Evolutionary conservation across 2,113 vertebrate genomes (phyloP).

Genomic region (Morone saxatilis): DNA sequence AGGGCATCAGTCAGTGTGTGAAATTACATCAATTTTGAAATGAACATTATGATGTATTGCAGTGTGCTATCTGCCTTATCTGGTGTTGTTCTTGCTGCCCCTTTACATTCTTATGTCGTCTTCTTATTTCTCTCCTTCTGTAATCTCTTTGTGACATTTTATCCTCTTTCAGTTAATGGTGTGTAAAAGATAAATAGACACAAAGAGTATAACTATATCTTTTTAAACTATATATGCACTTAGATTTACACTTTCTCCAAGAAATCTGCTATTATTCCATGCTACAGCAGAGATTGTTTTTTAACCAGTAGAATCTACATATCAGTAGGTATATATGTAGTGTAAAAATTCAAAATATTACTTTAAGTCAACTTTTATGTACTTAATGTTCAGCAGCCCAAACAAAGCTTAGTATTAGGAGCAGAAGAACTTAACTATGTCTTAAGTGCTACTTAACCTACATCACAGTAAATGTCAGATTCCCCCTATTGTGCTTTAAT

Average conservation of each 20-base stretch:
- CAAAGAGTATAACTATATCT: neutral
- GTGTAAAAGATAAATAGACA: neutral
- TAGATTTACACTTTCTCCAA: neutral
- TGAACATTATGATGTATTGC: neutral
- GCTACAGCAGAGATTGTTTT: neutral
- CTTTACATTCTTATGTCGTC: neutral
- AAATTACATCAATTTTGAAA: neutral
- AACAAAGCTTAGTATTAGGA: neutral
- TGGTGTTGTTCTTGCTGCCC: neutral
- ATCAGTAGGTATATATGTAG: neutral
- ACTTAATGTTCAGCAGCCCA: neutral
- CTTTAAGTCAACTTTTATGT: neutral
- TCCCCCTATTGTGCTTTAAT: too few species aligned
- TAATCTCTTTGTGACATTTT: neutral
- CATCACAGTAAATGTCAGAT: neutral
- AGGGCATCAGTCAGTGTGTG: neutral
- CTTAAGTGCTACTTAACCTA: neutral
- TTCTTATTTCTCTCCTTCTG: neutral
- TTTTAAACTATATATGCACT: neutral
- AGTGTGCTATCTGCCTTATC: neutral
- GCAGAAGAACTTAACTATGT: neutral
- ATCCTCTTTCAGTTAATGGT: neutral
- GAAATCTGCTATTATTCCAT: neutral
- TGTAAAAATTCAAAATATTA: neutral
- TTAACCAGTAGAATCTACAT: neutral